Conservation (phyloP, 2,113 vertebrate genomes). For the Bujurquina vittata region DNA sequence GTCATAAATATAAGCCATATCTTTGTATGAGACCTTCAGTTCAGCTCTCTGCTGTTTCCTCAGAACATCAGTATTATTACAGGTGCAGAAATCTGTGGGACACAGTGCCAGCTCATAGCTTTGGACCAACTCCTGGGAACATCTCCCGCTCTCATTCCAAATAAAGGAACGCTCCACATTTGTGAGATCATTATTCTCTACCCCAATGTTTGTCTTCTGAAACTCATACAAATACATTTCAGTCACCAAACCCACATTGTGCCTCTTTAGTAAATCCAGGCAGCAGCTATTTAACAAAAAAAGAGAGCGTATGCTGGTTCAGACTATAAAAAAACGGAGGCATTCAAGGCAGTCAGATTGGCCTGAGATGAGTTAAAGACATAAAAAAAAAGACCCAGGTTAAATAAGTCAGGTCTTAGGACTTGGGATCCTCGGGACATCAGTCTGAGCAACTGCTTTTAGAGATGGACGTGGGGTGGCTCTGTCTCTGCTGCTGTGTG, state of each 20-base stretch:
- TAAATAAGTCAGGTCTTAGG: too few species aligned
- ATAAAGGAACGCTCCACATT: neutral
- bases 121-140: too few species aligned
- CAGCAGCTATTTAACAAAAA: neutral
- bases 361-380: neutral
- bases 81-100: neutral
- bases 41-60: neutral
- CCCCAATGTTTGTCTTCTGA: neutral
- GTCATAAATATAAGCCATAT: neutral
- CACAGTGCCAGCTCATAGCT: too few species aligned
- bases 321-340: neutral
- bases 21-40: neutral
- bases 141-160: neutral
- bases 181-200: neutral
- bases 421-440: too few species aligned
- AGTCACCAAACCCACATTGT: neutral
- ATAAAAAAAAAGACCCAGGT: too few species aligned
- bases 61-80: neutral
- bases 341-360: neutral
- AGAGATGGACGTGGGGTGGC: too few species aligned
- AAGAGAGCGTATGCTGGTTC: neutral
- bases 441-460: too few species aligned
- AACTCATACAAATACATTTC: too few species aligned
- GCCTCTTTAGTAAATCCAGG: neutral
- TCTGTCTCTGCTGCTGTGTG: too few species aligned